A percentile compares a stretch with the other conserved stretches of the same genome.
Conservation (phyloP, 2,888 invertebrate species). For the Furcula furcula region DNA sequence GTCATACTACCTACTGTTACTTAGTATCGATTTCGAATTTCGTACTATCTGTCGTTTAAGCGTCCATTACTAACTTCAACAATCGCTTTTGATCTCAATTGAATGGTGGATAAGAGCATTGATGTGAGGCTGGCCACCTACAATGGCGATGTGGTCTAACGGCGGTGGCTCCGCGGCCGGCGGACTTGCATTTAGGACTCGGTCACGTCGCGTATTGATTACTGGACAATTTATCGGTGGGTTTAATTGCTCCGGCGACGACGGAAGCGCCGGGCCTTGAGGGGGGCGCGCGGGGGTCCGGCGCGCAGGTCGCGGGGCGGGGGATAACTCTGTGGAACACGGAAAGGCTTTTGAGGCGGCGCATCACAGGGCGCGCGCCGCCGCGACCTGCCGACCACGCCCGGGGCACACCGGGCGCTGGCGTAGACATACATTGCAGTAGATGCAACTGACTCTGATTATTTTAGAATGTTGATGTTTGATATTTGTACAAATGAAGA, state of each 20-base stretch:
- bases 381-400: slow-evolving; percentile 7
- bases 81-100: neutral
- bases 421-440: no score
- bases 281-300: slow-evolving; percentile 17
- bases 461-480: no score
- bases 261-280: slow-evolving; percentile 15
- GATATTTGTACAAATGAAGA: no score
- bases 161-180: neutral
- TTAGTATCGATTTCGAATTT: no score
- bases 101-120: neutral
- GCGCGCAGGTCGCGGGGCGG: neutral
- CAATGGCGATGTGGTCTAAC: neutral
- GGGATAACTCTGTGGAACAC: slow-evolving; percentile 52
- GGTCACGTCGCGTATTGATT: slow-evolving; percentile 28
- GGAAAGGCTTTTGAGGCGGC: slow-evolving; percentile 79
- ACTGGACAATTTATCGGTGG: slow-evolving; percentile 41
- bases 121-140: slow-evolving; percentile 5
- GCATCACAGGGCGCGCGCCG: slow-evolving; percentile 49
- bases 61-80: no score
- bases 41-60: no score
- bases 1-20: no score
- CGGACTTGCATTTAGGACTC: slow-evolving; percentile 5
- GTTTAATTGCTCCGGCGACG: slow-evolving; percentile 34
- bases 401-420: slow-evolving; percentile 14
- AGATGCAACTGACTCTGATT: no score